A percentile compares a stretch with the other conserved stretches of the same genome.
phyloP scores from a whole-genome alignment of 2,113 vertebrate genomes.

The Cryptotis parvus region DNA sequence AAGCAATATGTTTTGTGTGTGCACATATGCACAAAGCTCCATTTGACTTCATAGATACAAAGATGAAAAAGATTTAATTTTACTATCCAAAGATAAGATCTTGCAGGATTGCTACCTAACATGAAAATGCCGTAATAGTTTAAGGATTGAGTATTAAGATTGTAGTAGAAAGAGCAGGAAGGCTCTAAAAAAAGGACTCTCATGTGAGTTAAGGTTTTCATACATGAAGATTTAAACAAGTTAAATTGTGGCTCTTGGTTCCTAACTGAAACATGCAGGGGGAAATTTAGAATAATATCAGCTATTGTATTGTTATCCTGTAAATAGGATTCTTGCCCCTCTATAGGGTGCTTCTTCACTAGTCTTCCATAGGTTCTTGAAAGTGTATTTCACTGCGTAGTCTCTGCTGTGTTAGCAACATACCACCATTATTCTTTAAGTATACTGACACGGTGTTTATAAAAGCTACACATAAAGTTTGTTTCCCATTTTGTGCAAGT shows the following conservation, averaged over 20 bases:
- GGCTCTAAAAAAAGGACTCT: neutral
- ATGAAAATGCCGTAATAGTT: neutral
- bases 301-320: too few species aligned
- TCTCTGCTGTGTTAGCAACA: neutral
- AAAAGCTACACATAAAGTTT: neutral
- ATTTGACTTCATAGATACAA: slow-evolving; percentile 16
- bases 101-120: neutral
- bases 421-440: neutral
- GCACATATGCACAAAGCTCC: neutral
- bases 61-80: slow-evolving; percentile 43
- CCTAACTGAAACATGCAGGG: neutral
- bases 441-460: neutral
- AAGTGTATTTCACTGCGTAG: neutral
- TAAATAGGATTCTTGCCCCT: neutral
- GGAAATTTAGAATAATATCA: neutral
- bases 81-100: neutral
- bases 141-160: slow-evolving; percentile 28
- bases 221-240: slow-evolving; percentile 16
- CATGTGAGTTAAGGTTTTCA: neutral
- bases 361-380: neutral
- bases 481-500: too few species aligned
- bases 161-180: neutral
- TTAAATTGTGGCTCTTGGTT: neutral
- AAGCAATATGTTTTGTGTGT: neutral
- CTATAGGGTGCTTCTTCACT: neutral